phyloP scores from a whole-genome alignment of 30 jellyfish, hydroid and myxozoan genomes.

The Turritopsis dohrnii region DNA sequence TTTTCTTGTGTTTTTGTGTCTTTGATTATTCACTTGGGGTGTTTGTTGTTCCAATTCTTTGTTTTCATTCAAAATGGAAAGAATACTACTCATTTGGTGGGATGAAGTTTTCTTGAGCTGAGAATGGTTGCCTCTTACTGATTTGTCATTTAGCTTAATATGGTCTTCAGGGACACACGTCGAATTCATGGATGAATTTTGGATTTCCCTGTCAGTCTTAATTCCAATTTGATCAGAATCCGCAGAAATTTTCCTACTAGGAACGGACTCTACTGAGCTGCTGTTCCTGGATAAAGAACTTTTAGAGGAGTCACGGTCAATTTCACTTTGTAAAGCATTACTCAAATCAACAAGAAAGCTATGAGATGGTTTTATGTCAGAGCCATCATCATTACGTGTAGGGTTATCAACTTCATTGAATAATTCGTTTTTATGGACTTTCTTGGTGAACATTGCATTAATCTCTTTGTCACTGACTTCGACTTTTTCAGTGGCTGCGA shows the following conservation, averaged over 20 bases:
- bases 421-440: not conserved
- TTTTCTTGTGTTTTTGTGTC: not conserved
- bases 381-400: not conserved
- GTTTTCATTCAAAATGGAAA: constrained; percentile 22
- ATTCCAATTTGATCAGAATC: not conserved
- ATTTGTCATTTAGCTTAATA: not conserved
- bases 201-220: not conserved
- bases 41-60: not conserved
- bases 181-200: not conserved
- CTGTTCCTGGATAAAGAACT: constrained; percentile 12
- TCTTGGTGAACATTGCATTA: not conserved
- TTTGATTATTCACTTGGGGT: not conserved
- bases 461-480: not conserved
- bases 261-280: not conserved
- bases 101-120: not conserved
- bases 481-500: too few species aligned
- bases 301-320: not conserved
- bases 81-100: constrained; percentile 7
- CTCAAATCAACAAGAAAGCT: not conserved
- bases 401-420: not conserved
- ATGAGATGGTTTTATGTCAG: not conserved
- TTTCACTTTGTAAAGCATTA: not conserved
- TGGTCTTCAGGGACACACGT: not conserved
- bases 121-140: not conserved
- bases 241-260: not conserved